Conservation (phyloP, 2,797 vertebrate genomes). For the Rhinogobio ventralis region DNA sequence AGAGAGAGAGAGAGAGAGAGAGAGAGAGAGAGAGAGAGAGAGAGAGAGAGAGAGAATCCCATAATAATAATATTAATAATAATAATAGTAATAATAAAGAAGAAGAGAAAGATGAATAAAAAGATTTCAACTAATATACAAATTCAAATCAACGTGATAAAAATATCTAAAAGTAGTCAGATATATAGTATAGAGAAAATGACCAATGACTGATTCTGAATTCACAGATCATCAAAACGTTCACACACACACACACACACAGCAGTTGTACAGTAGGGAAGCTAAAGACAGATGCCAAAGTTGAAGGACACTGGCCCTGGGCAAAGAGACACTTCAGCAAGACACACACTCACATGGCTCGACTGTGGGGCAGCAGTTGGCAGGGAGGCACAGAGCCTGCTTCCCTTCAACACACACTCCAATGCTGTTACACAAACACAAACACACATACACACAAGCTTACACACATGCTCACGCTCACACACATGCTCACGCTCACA, state of each 20-base stretch:
- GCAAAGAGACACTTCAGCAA: conserved; percentile 54
- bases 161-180: neutral
- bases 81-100: too few species aligned
- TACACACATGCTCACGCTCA: too few species aligned
- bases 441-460: conserved; percentile 5
- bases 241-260: conserved; percentile 20
- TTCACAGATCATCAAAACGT: too few species aligned
- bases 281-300: conserved; percentile 47
- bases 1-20: conserved; percentile 27
- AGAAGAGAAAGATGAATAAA: too few species aligned
- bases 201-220: neutral
- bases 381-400: conserved; percentile 57
- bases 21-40: neutral
- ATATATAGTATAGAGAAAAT: neutral
- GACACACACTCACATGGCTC: conserved; percentile 34
- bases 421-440: conserved; percentile 24
- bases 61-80: too few species aligned
- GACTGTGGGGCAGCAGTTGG: conserved; percentile 55
- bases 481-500: neutral
- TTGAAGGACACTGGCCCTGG: conserved; percentile 53
- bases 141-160: neutral
- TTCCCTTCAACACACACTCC: conserved; percentile 51
- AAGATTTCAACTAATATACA: neutral
- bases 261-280: conserved; percentile 31
- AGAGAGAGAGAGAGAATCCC: too few species aligned